Percentiles rank a stretch among this genome's conserved stretches.
Conservation (phyloP, 1,140 invertebrate species). For the Bombus vancouverensis region DNA sequence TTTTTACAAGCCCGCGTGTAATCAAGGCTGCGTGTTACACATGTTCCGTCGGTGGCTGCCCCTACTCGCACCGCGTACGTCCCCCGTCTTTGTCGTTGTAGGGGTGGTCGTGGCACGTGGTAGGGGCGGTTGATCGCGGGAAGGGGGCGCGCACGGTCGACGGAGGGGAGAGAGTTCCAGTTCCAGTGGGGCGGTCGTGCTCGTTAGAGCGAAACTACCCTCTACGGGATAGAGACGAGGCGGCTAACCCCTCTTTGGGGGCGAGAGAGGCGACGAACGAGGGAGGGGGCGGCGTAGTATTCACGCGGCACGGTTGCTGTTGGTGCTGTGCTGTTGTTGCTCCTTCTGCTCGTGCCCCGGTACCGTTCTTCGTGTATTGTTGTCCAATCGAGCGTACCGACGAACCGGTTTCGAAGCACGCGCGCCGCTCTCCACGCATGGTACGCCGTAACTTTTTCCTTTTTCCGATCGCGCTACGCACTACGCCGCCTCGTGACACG, state of each 20-base stretch:
- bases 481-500: slow-evolving; percentile 50
- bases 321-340: slow-evolving; percentile 67
- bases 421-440: slow-evolving; percentile 46
- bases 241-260: slow-evolving; percentile 40
- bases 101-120: slow-evolving; percentile 62
- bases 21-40: slow-evolving; percentile 81
- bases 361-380: slow-evolving; percentile 70
- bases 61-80: slow-evolving; percentile 61
- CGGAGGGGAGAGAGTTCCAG: slow-evolving; percentile 50
- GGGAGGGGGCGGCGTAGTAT: slow-evolving; percentile 63
- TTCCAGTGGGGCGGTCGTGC: slow-evolving; percentile 51
- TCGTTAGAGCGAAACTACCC: slow-evolving; percentile 49
- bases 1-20: slow-evolving; percentile 81
- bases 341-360: slow-evolving; percentile 62
- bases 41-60: slow-evolving; percentile 72
- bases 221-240: slow-evolving; percentile 55
- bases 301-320: slow-evolving; percentile 69
- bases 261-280: not conserved
- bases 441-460: slow-evolving; percentile 33
- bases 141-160: slow-evolving; percentile 34
- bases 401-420: slow-evolving; percentile 66
- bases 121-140: slow-evolving; percentile 64
- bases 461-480: slow-evolving; percentile 36
- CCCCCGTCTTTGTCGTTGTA: slow-evolving; percentile 57
- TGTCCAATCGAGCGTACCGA: slow-evolving; percentile 73